Conservation (phyloP, 2,797 vertebrate species). For the Halcyon leucocephala region DNA sequence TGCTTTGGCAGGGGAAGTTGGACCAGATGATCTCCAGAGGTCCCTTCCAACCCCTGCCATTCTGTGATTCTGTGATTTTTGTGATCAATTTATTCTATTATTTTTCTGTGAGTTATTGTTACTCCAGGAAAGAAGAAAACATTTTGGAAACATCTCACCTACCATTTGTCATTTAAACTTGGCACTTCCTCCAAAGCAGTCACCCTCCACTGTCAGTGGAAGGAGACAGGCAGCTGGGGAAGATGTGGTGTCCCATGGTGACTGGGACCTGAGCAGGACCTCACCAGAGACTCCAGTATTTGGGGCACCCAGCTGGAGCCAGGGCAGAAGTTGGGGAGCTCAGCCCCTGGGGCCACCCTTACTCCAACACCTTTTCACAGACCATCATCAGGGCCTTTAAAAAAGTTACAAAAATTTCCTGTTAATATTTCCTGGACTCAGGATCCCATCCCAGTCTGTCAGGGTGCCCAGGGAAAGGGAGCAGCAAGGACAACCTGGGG, state of each 20-base stretch:
- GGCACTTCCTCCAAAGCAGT: not conserved
- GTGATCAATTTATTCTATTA: no score
- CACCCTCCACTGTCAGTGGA: not conserved
- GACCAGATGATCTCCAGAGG: no score
- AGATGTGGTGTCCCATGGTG: not conserved
- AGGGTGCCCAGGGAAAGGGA: not conserved
- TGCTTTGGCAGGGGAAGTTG: no score
- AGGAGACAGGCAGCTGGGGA: not conserved
- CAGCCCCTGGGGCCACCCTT: fast-evolving
- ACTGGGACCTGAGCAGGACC: not conserved
- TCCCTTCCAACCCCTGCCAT: no score
- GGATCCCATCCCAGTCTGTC: fast-evolving
- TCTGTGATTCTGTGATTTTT: not conserved
- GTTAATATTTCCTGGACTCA: not conserved
- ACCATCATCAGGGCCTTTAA: not conserved
- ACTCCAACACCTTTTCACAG: not conserved
- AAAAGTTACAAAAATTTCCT: not conserved
- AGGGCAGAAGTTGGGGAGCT: not conserved
- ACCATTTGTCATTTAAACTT: not conserved
- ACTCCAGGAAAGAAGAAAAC: not conserved
- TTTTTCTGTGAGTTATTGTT: not conserved
- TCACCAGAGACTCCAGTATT: fast-evolving
- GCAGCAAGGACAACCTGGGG: not conserved
- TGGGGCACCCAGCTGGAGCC: not conserved
- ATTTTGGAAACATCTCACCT: not conserved